phyloP scores from a whole-genome alignment of 2,797 vertebrate genomes.

The Ctenosaura bakeri region DNA sequence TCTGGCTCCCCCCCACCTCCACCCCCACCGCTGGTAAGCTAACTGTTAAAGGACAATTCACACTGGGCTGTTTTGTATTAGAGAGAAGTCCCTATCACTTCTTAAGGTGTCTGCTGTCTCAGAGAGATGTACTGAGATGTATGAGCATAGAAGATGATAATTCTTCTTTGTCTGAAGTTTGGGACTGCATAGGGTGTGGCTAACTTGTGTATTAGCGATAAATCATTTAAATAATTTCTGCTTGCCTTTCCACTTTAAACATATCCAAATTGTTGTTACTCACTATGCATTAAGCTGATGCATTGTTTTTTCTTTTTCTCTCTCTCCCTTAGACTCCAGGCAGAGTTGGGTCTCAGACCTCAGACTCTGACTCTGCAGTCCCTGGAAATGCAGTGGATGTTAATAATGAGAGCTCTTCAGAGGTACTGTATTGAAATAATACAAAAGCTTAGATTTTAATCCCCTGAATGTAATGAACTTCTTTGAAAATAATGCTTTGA shows the following conservation, averaged over 20 bases:
- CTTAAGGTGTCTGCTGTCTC: background rate
- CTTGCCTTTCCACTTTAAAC: background rate
- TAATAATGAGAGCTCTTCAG: conserved; percentile 94
- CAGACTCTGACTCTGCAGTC: conserved; percentile 93
- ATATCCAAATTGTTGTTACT: background rate
- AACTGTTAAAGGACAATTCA: background rate
- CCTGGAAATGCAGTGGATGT: conserved; percentile 84
- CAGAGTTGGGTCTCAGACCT: conserved; percentile 94
- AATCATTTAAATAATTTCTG: background rate
- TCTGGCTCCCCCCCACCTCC: background rate
- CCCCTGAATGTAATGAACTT: too few relatives aligned
- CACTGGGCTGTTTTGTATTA: background rate
- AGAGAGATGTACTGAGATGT: background rate
- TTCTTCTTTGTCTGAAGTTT: background rate
- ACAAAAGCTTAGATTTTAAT: background rate
- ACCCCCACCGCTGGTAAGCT: background rate
- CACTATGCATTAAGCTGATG: background rate
- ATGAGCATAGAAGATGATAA: too few relatives aligned
- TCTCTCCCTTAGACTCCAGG: conserved; percentile 90
- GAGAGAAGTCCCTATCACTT: too few relatives aligned
- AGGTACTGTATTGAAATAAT: conserved; percentile 83
- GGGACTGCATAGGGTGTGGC: too few relatives aligned
- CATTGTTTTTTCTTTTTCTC: background rate
- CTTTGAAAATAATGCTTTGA: too few relatives aligned
- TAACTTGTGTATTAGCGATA: background rate